Evolutionary conservation across 2,113 vertebrate species (phyloP).

Genomic region (Pseudois nayaur): DNA sequence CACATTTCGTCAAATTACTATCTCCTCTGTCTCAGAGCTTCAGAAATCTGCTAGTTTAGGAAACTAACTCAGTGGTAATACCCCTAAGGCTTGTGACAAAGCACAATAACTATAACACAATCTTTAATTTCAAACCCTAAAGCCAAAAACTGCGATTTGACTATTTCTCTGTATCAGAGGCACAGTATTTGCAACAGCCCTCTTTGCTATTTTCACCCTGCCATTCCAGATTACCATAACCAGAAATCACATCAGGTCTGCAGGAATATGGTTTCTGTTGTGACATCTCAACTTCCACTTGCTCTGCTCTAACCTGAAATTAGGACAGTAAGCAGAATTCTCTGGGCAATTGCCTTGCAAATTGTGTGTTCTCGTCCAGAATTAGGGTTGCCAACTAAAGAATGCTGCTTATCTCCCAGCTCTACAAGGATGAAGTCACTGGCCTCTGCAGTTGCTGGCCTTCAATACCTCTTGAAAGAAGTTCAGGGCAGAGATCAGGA

Average conservation of each 20-base stretch:
- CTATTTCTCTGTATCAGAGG: not conserved
- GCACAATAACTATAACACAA: not conserved
- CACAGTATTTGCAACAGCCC: not conserved
- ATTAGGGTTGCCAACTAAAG: not conserved
- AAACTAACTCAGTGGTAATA: not conserved
- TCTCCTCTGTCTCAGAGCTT: not conserved
- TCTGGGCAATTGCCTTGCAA: not conserved
- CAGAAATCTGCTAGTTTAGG: not conserved
- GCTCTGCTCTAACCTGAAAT: not conserved
- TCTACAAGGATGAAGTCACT: not conserved
- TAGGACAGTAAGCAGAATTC: accelerated
- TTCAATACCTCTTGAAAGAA: not conserved
- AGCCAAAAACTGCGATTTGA: not conserved
- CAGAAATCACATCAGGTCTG: not conserved
- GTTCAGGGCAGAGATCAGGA: not conserved
- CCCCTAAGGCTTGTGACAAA: not conserved
- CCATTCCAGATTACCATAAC: not conserved
- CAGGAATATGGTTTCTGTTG: not conserved
- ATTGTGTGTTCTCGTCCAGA: not conserved
- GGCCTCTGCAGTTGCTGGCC: not conserved
- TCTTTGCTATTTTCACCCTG: not conserved
- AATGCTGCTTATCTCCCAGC: not conserved
- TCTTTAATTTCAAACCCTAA: slow-evolving; percentile 23
- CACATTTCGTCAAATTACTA: not conserved
- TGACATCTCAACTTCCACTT: not conserved